Base-by-base conservation (phyloP, 1,140 invertebrate species). In the Aradophagus sp. region DNA sequence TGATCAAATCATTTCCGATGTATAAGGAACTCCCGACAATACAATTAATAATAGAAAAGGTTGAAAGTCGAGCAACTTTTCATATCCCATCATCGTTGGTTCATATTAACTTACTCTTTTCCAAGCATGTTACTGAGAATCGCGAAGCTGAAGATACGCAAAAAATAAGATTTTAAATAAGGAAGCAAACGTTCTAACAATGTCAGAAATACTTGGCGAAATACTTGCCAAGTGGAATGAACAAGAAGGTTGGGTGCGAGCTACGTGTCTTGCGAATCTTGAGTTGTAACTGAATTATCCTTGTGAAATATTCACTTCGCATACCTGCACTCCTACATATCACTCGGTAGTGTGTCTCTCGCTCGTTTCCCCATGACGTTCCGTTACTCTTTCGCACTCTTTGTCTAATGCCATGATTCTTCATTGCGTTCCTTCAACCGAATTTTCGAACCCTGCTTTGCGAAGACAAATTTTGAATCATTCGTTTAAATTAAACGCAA, bases 221-320 rank as follows among this genome's bases (percentile, higher is more conserved):
- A 78, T 78, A 76, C 75, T 76, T 73, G 68, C 56, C 59, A 58
- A 53, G 67, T 73, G 59, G 70, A 72, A 70, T 61, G 69, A 72
- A 56, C 53, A 61, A 50, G 48, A 52, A 61, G 65, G 79, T 55
- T 59, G 69, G 74, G 72, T 74, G 66, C 44, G 61, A 23, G 47
- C 74, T 82, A 81, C 80, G 80, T 83, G 80, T 80, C 79, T 79
- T 76, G 77, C 76, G 78, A 81, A 80, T 83, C 80, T 79, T 80
- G 72, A 78, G 74, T 76, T 74, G 76, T 83, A 83, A 83, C 81
- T 83, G 78, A 83, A 83, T 83, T 83, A 82, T 80, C 78, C 80
- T 81, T 79, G 75, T 83, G 78, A 83, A 83, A 83, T 83, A 83
- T 83, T 83, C 81, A 83, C 79, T 77, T 77, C 73, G 79, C 81